These are phyloP conservation scores for Saxicola maurus DNA, from an alignment of 2,797 vertebrate genomes.

Conservation along the genomic window DNA sequence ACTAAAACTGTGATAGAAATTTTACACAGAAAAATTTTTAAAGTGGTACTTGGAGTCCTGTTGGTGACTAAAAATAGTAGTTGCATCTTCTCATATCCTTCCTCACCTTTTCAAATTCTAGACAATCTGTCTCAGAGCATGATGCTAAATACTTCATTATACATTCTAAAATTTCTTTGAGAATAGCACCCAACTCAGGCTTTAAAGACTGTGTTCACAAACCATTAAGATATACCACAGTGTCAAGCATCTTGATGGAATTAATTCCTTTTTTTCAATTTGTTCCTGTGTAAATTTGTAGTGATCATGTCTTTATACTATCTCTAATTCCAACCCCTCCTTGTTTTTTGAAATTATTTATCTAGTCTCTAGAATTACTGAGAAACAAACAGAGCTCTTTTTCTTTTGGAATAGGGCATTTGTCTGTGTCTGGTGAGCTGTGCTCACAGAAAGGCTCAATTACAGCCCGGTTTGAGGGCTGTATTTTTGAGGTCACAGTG, in stretches of 20 bases:
- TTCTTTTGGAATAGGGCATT: background rate
- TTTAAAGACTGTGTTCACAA: background rate
- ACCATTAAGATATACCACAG: background rate
- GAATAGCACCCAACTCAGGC: background rate
- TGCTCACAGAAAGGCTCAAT: background rate
- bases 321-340: too few relatives aligned
- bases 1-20: background rate
- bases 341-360: background rate
- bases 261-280: background rate
- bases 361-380: background rate
- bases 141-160: background rate
- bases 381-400: background rate
- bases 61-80: background rate
- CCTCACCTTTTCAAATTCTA: background rate
- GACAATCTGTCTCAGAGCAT: background rate
- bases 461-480: background rate
- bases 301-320: background rate
- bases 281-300: background rate
- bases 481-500: constrained; percentile 35
- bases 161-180: background rate
- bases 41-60: background rate
- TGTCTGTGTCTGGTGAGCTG: background rate
- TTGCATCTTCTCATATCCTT: background rate
- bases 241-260: background rate
- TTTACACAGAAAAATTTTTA: background rate